phyloP scores from a whole-genome alignment of 2,797 vertebrate genomes.

The Eidolon dupreanum region DNA sequence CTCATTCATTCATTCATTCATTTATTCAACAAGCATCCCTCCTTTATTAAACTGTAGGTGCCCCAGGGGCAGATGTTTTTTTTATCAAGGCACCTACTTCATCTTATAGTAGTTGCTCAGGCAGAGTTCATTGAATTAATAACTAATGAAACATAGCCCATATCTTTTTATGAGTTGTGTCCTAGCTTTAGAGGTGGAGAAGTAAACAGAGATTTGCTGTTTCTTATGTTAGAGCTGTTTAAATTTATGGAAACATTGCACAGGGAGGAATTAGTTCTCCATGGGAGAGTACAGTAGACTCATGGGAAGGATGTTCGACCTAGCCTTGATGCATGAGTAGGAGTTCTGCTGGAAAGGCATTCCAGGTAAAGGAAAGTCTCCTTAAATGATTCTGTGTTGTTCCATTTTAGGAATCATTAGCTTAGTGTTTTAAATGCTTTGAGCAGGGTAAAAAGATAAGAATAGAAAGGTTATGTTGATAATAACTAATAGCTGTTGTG shows the following conservation, averaged over 20 bases:
- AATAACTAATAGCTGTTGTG: background rate
- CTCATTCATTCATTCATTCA: constrained; percentile 21
- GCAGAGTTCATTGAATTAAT: background rate
- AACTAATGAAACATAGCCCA: background rate
- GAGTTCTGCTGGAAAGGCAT: constrained; percentile 33
- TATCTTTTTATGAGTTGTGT: background rate
- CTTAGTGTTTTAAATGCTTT: constrained; percentile 43
- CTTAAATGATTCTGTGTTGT: background rate
- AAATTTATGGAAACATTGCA: background rate
- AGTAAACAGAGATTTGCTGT: background rate
- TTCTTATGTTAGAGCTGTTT: background rate
- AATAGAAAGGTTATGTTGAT: background rate
- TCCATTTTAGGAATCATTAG: constrained; percentile 52
- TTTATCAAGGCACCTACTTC: background rate
- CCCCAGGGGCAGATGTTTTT: background rate
- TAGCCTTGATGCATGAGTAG: constrained; percentile 36
- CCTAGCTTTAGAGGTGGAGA: background rate
- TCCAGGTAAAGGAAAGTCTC: constrained; percentile 27
- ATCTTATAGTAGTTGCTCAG: background rate
- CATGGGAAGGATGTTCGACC: background rate
- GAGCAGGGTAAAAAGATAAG: background rate
- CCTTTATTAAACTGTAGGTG: background rate
- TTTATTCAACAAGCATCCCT: background rate
- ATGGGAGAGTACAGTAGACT: background rate
- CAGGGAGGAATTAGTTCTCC: constrained; percentile 29